Evolutionary conservation across 2,888 invertebrate genomes (phyloP), one percentile per base, ranked within the genome.

Genomic region (Anaspis maculata): DNA sequence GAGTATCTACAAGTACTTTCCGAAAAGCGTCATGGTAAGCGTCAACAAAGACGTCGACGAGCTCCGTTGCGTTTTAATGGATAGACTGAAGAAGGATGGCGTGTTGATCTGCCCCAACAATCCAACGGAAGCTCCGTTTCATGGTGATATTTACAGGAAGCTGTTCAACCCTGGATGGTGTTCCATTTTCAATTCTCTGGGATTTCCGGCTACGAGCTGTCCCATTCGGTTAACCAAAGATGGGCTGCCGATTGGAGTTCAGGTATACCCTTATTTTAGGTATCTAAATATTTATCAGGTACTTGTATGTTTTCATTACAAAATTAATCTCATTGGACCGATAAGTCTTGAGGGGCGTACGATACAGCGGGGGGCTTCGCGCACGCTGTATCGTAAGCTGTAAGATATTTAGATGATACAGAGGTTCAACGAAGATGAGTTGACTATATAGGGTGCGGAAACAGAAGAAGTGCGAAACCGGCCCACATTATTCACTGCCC

Each of bases 191-290:
- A 91, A 89, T 58, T 75, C 81, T 1, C 63, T 90, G 9, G 88
- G 86, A 2, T 64, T 90, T 32, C 91, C 91, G 0, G 86, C 82
- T 0, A 90, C 90, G 1, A 83, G 84, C 41, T 87, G 86, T 48
- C 89, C 90, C 3, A 69, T 90, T 32, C 85, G 83, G 1, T 62
- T 86, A n/a, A 76, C 79, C 30, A 67, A 69, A 0, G 72, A 76
- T 23, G 83, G 85, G 1, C 61, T 89, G 23, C 89, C 89, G 0
- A 70, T 89, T 28, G 87, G 87, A 11, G 69, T 74, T 10, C 72
- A 79, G 57, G 71, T 79, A 41, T 39, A 14, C 13, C 10, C 10
- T n/a, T n/a, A n/a, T n/a, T n/a, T n/a, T n/a, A n/a, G n/a, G n/a
- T n/a, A n/a, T n/a, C n/a, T n/a, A n/a, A n/a, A n/a, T n/a, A n/a